phyloP scores from a whole-genome alignment of 1,140 invertebrate genomes.

The Pogonomyrmex californicus region DNA sequence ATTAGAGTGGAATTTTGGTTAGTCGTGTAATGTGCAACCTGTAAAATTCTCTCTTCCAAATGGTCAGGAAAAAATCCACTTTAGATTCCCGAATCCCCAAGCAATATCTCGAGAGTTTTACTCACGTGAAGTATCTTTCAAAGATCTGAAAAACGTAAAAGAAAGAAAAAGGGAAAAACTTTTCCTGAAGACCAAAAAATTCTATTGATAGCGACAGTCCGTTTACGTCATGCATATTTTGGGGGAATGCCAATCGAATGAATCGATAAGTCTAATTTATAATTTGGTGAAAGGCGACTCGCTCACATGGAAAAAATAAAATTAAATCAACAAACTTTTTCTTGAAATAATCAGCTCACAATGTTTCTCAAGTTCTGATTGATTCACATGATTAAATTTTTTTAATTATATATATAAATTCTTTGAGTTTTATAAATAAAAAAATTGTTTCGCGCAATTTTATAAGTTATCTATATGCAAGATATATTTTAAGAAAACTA shows the following conservation, averaged over 20 bases:
- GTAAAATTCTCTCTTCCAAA: constrained; percentile 1
- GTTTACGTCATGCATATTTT: constrained; percentile 49
- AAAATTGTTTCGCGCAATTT: neutral
- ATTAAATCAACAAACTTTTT: constrained; percentile 43
- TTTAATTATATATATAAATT: no score
- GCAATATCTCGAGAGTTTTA: constrained; percentile 15
- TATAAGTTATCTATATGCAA: neutral
- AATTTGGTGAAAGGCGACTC: constrained; percentile 49
- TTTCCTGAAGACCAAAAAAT: constrained; percentile 16
- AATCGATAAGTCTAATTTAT: constrained; percentile 46
- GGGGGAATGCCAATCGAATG: neutral
- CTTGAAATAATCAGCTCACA: constrained; percentile 1
- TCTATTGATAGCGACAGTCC: constrained; percentile 22
- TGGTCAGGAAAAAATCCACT: constrained; percentile 19
- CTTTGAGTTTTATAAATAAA: neutral
- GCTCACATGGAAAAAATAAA: constrained; percentile 27
- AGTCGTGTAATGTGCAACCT: neutral
- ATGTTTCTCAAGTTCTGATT: neutral
- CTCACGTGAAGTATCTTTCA: constrained; percentile 3
- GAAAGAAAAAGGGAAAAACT: neutral
- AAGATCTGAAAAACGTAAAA: constrained; percentile 14
- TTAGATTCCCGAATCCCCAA: constrained; percentile 26
- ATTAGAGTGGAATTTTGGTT: neutral
- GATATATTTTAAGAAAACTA: neutral
- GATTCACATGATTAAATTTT: neutral